These are phyloP conservation scores for Machimus rusticus DNA, from an alignment of 2,888 invertebrate species.

Conservation along the genomic window DNA sequence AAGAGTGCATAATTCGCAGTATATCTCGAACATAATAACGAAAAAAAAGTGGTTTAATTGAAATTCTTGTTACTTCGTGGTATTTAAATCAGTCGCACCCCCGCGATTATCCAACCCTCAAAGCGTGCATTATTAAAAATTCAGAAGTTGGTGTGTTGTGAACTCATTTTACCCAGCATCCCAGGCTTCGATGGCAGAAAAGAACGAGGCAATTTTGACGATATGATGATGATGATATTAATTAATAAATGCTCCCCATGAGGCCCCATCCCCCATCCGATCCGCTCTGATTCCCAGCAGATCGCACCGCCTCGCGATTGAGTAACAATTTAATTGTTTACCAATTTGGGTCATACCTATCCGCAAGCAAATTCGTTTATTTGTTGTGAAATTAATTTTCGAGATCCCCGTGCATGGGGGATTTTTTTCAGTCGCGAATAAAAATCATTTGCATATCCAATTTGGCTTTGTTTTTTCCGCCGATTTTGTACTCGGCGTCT, in stretches of 20 bases:
- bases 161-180: not conserved
- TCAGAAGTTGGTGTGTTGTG: not conserved
- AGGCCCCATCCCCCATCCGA: not conserved
- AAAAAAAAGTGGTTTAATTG: not conserved
- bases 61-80: not conserved
- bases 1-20: not conserved
- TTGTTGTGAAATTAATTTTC: slow-evolving; percentile 3
- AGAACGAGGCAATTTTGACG: not conserved
- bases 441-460: not conserved
- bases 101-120: not conserved
- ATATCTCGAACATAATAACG: not conserved
- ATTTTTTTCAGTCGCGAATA: not conserved
- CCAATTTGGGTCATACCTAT: slow-evolving; percentile 7
- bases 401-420: not conserved
- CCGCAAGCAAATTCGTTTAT: not conserved
- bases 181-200: not conserved
- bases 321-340: slow-evolving; percentile 6
- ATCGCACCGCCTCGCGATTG: not conserved
- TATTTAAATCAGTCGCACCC: not conserved
- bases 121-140: not conserved
- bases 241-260: not conserved
- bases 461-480: not conserved
- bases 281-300: not conserved
- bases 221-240: not conserved
- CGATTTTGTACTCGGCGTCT: not conserved